A percentile compares a stretch with the other conserved stretches of the same genome.
These are phyloP conservation scores for Magallana nippona DNA, from an alignment of 2,888 invertebrate species.

Conservation along the genomic window DNA sequence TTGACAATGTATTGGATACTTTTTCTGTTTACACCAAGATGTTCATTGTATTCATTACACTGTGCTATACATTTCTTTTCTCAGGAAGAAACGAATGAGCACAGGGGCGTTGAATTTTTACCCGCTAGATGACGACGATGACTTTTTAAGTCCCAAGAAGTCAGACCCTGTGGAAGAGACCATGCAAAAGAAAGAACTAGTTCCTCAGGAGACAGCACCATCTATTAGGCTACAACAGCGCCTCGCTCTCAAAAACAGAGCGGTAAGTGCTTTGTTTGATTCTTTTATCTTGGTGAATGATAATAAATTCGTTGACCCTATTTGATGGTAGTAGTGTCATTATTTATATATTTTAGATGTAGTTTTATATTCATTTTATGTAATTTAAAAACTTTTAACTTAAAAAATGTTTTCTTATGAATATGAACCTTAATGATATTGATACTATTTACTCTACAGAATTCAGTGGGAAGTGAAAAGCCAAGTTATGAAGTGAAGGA, in stretches of 20 bases:
- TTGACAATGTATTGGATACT: too few species aligned
- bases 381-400: too few species aligned
- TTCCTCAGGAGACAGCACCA: slow-evolving; percentile 44
- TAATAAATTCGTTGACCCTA: too few species aligned
- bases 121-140: slow-evolving; percentile 71
- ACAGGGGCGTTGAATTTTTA: slow-evolving; percentile 55
- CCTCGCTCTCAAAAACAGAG: slow-evolving; percentile 45
- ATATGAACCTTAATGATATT: neutral
- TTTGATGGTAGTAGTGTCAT: too few species aligned
- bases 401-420: neutral
- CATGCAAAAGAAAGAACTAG: slow-evolving; percentile 45
- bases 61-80: slow-evolving; percentile 26
- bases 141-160: slow-evolving; percentile 34
- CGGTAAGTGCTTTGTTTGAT: slow-evolving; percentile 40
- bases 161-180: slow-evolving; percentile 41
- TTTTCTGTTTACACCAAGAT: too few species aligned
- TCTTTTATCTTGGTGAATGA: neutral
- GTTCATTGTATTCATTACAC: too few species aligned
- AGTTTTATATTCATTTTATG: too few species aligned
- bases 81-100: slow-evolving; percentile 66
- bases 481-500: slow-evolving; percentile 44
- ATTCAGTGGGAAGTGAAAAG: slow-evolving; percentile 46
- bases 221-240: slow-evolving; percentile 35
- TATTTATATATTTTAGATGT: too few species aligned
- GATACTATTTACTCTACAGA: slow-evolving; percentile 23